Conservation (phyloP, 2,797 vertebrate species). For the Hippoglossus hippoglossus region DNA sequence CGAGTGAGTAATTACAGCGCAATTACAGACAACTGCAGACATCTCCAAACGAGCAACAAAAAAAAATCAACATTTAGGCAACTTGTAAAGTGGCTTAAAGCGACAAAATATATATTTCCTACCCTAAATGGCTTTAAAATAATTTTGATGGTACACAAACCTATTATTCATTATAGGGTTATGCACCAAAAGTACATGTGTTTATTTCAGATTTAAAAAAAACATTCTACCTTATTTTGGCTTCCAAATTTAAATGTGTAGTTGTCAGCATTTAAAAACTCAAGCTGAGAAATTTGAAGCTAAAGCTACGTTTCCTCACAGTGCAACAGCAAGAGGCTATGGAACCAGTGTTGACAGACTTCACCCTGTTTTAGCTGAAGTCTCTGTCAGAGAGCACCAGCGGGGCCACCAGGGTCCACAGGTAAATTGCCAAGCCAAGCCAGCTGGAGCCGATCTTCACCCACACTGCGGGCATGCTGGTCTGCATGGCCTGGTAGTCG, state of each 20-base stretch:
- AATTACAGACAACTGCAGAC: neutral
- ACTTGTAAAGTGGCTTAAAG: too few species aligned
- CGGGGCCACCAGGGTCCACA: constrained; percentile 94
- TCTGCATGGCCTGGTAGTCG: constrained; percentile 77
- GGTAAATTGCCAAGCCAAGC: constrained; percentile 88
- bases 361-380: constrained; percentile 84
- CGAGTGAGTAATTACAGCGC: constrained; percentile 19
- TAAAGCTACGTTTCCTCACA: constrained; percentile 11
- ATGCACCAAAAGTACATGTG: too few species aligned
- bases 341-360: neutral
- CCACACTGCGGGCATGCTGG: constrained; percentile 91
- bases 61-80: neutral
- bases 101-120: too few species aligned
- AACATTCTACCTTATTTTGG: neutral
- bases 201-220: neutral
- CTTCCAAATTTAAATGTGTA: neutral
- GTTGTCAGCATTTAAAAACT: neutral
- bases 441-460: constrained; percentile 95
- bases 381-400: constrained; percentile 87
- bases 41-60: neutral
- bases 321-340: constrained; percentile 4
- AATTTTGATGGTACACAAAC: too few species aligned
- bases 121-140: too few species aligned
- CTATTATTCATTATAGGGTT: too few species aligned
- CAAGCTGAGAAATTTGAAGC: neutral